Conservation (phyloP, 2,113 vertebrate genomes). For the Aegypius monachus region DNA sequence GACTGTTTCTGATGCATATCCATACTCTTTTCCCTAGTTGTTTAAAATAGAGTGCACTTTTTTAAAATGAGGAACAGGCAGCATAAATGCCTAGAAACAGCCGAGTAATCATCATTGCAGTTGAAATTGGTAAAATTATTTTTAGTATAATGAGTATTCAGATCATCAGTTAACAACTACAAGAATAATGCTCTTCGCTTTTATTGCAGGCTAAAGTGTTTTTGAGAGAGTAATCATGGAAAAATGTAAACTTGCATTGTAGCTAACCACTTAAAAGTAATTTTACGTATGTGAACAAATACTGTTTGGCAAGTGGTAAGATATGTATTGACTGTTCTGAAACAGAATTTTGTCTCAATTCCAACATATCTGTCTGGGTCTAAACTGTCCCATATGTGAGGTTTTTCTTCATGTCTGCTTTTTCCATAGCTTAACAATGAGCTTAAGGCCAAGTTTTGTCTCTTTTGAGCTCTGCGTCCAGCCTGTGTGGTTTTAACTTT, state of each 20-base stretch:
- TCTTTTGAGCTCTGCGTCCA: neutral
- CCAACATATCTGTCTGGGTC: neutral
- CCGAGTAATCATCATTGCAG: neutral
- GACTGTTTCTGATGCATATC: neutral
- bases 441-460: neutral
- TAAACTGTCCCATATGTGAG: slow-evolving; percentile 32
- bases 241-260: slow-evolving; percentile 9
- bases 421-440: slow-evolving; percentile 6
- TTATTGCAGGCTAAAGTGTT: neutral
- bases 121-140: neutral
- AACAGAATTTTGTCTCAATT: neutral
- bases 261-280: neutral
- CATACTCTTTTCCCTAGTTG: neutral
- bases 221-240: neutral
- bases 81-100: neutral
- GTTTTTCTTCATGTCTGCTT: neutral
- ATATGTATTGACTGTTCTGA: neutral
- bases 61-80: neutral
- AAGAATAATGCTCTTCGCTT: neutral
- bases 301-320: neutral
- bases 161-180: neutral
- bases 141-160: neutral
- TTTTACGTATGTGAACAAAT: neutral
- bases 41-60: neutral
- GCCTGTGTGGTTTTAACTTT: slow-evolving; percentile 12